Base-by-base conservation (phyloP, 92 coral and sea anemone genomes). In the Epizoanthus scotinus region DNA sequence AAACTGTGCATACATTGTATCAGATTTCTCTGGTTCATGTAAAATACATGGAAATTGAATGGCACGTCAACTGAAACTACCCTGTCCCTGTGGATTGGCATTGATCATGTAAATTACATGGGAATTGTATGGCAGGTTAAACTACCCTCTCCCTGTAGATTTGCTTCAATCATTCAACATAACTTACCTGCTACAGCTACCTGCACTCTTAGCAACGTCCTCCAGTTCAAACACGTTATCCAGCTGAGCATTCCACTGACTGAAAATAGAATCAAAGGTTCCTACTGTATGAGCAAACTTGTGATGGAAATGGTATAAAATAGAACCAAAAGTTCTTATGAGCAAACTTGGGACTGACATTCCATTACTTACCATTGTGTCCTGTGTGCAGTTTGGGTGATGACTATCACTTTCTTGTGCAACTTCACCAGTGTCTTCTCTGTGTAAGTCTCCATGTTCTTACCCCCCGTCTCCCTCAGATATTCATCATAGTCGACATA, bases 401-500 rank as follows among this genome's bases (percentile, higher is more conserved):
- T 83, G 25, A 92, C 90, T 21, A 96, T 87, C 9, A 93, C 94
- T 55, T 87, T 86, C 78, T 90, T 90, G 89, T 96, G 99, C 29
- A 96, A 87, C 53, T 96, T 93, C 15, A 87, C 90, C 40, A 96
- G 79, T 42, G 84, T 78, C 61, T 96, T 96, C 85, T 96, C 99
- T 20, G 93, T 86, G 78, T 90, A 93, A 2, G 90, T 86, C 62
- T 93, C 98, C 0, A 64, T 53, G 28, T 84, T 63, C 62, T 81
- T 89, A 56, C 87, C 86, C 40, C 98, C 91, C 6, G 90, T 90
- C 67, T 94, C 98, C 78, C 85, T 92, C 63, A 92, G 84, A 17
- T 92, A 92, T 52, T 96, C 99, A 63, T 93, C 94, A 42, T 93
- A 96, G 81, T 96, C 99, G 25, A 96, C 97, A 74, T 85, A 96